Conservation (phyloP, 2,888 invertebrate species). For the Miltochrista miniata region DNA sequence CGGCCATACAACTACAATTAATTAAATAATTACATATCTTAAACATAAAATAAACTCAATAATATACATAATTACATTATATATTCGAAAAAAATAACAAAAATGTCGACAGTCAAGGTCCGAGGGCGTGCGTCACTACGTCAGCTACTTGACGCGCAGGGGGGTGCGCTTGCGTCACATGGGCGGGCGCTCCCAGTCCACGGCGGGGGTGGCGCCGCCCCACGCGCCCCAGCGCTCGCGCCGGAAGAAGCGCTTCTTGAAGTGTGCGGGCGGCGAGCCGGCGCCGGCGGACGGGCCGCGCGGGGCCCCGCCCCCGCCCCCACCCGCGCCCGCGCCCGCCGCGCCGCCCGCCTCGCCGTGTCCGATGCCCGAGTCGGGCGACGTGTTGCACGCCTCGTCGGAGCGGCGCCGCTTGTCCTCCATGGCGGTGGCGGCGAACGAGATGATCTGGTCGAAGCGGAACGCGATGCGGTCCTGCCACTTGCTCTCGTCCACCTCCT, state of each 20-base stretch:
- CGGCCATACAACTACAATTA: slow-evolving; percentile 62
- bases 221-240: slow-evolving; percentile 87
- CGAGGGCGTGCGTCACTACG: slow-evolving; percentile 40
- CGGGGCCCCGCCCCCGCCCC: slow-evolving; percentile 60
- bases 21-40: slow-evolving; percentile 80
- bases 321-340: slow-evolving; percentile 36
- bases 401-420: slow-evolving; percentile 93
- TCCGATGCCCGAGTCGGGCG: slow-evolving; percentile 92
- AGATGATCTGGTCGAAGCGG: slow-evolving; percentile 96
- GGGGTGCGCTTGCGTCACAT: slow-evolving; percentile 66
- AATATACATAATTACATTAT: slow-evolving; percentile 83
- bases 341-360: slow-evolving; percentile 84
- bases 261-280: slow-evolving; percentile 76
- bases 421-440: slow-evolving; percentile 95
- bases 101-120: slow-evolving; percentile 57
- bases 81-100: slow-evolving; percentile 78
- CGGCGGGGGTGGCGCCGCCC: slow-evolving; percentile 69
- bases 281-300: slow-evolving; percentile 55
- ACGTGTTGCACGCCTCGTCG: slow-evolving; percentile 92
- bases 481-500: slow-evolving; percentile 91
- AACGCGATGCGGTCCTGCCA: slow-evolving; percentile 97
- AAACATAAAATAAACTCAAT: slow-evolving; percentile 80
- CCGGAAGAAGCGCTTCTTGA: slow-evolving; percentile 94
- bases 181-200: slow-evolving; percentile 79
- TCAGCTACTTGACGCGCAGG: slow-evolving; percentile 17